phyloP scores from a whole-genome alignment of 2,113 vertebrate species.

The Procavia capensis region DNA sequence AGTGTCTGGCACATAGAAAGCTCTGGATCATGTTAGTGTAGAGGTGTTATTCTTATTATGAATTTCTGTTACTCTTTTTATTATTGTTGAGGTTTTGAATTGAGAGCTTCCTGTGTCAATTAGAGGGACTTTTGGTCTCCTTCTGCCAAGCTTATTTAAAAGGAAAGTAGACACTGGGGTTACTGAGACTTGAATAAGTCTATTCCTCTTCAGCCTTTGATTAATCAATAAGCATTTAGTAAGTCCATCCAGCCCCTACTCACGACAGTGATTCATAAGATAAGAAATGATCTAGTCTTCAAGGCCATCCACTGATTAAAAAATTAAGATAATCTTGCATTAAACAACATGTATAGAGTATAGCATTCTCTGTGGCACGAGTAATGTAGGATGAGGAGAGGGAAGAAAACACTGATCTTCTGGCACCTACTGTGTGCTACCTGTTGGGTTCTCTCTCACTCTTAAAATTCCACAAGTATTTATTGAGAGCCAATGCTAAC shows the following conservation, averaged over 20 bases:
- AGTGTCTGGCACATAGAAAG: not conserved
- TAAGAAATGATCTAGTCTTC: not conserved
- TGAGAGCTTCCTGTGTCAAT: not conserved
- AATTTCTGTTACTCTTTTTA: not conserved
- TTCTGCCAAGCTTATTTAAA: not conserved
- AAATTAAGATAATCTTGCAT: not conserved
- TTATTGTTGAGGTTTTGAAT: not conserved
- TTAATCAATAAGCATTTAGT: not conserved
- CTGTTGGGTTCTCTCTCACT: not conserved
- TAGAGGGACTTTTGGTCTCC: not conserved
- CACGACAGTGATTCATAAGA: not conserved
- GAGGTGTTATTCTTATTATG: not conserved
- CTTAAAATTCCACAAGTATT: conserved; percentile 12
- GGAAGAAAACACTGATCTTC: not conserved
- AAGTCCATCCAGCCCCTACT: not conserved
- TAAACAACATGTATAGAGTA: not conserved
- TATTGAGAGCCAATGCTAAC: not conserved
- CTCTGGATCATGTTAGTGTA: not conserved
- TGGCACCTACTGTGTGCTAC: not conserved
- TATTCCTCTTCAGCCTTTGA: not conserved
- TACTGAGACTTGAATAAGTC: not conserved
- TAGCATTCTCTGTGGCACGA: not conserved
- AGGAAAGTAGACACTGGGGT: not conserved
- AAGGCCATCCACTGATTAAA: not conserved
- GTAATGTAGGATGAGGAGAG: not conserved